Conservation (phyloP, 2,888 invertebrate genomes). For the Metalampra italica region DNA sequence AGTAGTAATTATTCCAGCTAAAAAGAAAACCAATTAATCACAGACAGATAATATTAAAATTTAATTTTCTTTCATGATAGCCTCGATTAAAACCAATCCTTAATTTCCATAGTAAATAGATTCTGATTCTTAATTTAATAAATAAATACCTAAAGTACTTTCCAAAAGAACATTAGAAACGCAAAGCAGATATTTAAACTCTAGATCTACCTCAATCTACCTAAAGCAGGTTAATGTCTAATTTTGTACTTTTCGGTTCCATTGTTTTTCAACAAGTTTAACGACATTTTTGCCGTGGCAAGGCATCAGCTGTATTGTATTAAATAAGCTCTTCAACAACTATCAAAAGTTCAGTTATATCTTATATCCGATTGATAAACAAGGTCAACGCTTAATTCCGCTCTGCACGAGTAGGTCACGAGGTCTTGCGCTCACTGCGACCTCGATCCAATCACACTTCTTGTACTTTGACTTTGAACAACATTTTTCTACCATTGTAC, state of each 20-base stretch:
- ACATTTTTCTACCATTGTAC: constrained; percentile 32
- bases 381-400: constrained; percentile 52
- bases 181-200: background rate
- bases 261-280: constrained; percentile 6
- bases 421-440: constrained; percentile 47
- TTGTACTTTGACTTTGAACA: constrained; percentile 37
- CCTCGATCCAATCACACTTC: constrained; percentile 65
- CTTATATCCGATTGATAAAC: constrained; percentile 49
- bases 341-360: constrained; percentile 34
- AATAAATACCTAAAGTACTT: background rate
- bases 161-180: background rate
- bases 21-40: constrained; percentile 26
- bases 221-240: constrained; percentile 14
- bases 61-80: constrained; percentile 20
- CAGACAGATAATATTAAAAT: constrained; percentile 27
- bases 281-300: constrained; percentile 19
- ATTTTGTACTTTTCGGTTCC: constrained; percentile 59
- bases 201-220: background rate
- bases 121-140: background rate
- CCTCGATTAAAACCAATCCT: constrained; percentile 26
- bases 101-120: background rate
- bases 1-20: constrained; percentile 25
- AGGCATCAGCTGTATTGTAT: constrained; percentile 17
- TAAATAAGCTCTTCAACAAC: constrained; percentile 29
- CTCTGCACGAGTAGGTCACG: constrained; percentile 68